Conservation (phyloP, 2,888 invertebrate species). For the Heliconius charithonia region DNA sequence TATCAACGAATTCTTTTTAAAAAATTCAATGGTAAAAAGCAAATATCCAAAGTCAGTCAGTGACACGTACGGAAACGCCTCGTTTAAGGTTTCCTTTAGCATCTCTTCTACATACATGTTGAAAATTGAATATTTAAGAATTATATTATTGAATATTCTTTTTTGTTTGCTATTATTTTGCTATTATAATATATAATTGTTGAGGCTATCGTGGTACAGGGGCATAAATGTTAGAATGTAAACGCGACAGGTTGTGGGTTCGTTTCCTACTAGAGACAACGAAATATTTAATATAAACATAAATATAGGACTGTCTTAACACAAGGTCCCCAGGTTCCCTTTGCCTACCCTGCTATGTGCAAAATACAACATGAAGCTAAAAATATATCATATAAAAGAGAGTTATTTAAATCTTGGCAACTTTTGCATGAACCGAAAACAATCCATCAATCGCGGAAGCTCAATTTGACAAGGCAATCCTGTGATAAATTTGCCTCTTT, state of each 20-base stretch:
- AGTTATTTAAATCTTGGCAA: constrained; percentile 8
- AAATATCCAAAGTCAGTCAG: constrained; percentile 28
- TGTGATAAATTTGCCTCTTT: constrained; percentile 24
- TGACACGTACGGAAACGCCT: constrained; percentile 36
- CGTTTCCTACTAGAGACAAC: too few relatives aligned
- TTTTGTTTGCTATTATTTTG: neutral
- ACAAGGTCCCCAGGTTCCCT: neutral
- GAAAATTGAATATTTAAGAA: constrained; percentile 12
- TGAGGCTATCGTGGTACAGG: neutral
- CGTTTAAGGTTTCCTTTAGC: constrained; percentile 35
- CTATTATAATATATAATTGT: neutral
- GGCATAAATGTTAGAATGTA: too few relatives aligned
- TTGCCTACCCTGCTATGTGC: neutral
- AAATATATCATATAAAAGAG: neutral
- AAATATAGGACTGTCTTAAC: neutral
- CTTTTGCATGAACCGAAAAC: constrained; percentile 19
- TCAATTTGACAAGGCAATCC: constrained; percentile 26
- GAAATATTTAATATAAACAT: too few relatives aligned
- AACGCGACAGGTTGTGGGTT: too few relatives aligned
- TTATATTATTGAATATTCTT: neutral
- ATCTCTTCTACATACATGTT: constrained; percentile 26
- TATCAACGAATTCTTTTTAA: constrained; percentile 5
- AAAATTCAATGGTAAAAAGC: constrained; percentile 24
- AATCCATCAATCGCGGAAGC: constrained; percentile 23
- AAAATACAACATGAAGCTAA: too few relatives aligned